Conservation (phyloP, 2,888 invertebrate species). For the Romanomermis culicivorax region DNA sequence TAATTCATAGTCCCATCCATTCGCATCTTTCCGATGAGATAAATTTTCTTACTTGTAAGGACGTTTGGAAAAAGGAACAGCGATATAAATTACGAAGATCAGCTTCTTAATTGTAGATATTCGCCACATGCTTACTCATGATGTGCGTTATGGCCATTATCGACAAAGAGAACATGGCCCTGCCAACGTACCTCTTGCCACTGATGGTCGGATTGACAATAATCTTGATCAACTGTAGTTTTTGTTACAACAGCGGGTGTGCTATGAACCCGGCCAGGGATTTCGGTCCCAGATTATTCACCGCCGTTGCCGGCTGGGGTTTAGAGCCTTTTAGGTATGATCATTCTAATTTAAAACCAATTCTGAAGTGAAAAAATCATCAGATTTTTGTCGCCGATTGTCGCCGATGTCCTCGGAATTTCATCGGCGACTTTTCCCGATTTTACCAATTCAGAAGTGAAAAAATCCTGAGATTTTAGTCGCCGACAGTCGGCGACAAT, state of each 20-base stretch:
- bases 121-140: neutral
- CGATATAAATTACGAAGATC: too few species aligned
- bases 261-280: constrained; percentile 38
- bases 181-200: constrained; percentile 29
- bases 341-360: neutral
- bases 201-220: constrained; percentile 33
- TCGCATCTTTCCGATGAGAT: too few species aligned
- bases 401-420: too few species aligned
- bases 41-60: too few species aligned
- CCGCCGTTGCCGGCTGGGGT: constrained; percentile 35
- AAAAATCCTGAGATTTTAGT: too few species aligned
- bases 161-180: constrained; percentile 32
- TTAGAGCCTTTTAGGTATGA: constrained; percentile 31
- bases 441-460: too few species aligned
- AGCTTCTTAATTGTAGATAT: too few species aligned
- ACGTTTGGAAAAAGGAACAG: too few species aligned
- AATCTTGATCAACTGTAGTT: constrained; percentile 32
- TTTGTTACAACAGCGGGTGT: constrained; percentile 38
- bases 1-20: too few species aligned
- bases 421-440: too few species aligned
- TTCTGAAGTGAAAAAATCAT: neutral
- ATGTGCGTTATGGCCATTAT: constrained; percentile 29
- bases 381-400: too few species aligned
- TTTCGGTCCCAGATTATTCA: constrained; percentile 28
- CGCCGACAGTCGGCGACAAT: too few species aligned